Evolutionary conservation across 2,888 invertebrate genomes (phyloP).

Genomic region (Amaurobius ferox): DNA sequence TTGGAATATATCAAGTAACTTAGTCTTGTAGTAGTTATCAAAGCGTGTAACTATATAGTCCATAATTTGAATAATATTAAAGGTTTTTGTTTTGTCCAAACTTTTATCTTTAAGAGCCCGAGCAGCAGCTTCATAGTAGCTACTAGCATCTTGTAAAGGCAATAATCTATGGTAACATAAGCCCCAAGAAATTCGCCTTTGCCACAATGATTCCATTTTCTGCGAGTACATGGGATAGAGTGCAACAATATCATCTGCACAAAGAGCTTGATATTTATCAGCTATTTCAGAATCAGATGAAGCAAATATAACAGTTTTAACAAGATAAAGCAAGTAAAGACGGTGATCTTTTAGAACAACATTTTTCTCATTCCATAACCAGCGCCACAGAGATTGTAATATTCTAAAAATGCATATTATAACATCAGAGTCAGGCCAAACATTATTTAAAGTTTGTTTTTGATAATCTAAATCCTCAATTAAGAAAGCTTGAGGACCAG

Average conservation of each 20-base stretch:
- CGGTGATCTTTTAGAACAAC: constrained; percentile 44
- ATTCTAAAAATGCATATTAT: constrained; percentile 47
- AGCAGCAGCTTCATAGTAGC: constrained; percentile 59
- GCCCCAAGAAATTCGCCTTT: constrained; percentile 22
- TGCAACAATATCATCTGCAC: constrained; percentile 28
- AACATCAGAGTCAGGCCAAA: constrained; percentile 35
- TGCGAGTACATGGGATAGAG: constrained; percentile 50
- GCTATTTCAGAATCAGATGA: constrained; percentile 42
- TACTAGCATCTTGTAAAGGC: constrained; percentile 42
- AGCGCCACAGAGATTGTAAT: constrained; percentile 42
- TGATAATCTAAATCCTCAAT: constrained; percentile 44
- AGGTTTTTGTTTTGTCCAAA: constrained; percentile 35
- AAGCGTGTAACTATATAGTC: constrained; percentile 44
- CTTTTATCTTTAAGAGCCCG: constrained; percentile 45
- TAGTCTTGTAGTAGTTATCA: constrained; percentile 35
- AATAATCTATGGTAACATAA: constrained; percentile 19
- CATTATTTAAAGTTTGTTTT: constrained; percentile 14
- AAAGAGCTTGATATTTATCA: constrained; percentile 37
- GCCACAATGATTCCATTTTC: constrained; percentile 16
- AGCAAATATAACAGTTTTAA: constrained; percentile 49
- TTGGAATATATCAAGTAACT: constrained; percentile 36
- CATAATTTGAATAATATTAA: constrained; percentile 48
- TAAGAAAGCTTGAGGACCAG: constrained; percentile 36
- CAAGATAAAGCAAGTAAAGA: constrained; percentile 48
- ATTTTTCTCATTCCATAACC: constrained; percentile 63